A percentile compares a stretch with the other conserved stretches of the same genome.
These are phyloP conservation scores for Trachelipus rathkii DNA, from an alignment of 1,140 invertebrate genomes.

Conservation along the genomic window DNA sequence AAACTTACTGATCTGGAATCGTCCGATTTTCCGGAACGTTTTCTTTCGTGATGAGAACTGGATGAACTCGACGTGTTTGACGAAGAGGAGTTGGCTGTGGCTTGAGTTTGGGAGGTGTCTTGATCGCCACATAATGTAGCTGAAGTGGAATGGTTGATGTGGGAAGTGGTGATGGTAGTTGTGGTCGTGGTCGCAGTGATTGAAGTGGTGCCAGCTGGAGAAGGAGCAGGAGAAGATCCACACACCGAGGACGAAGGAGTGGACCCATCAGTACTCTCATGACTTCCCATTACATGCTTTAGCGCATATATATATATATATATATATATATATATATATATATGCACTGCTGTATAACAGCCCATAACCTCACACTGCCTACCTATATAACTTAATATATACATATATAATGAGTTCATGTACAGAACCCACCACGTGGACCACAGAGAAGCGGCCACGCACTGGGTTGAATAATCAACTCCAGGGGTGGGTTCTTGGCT, in stretches of 20 bases:
- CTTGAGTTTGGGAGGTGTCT: not conserved
- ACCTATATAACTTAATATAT: too few relatives aligned
- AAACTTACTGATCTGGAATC: slow-evolving; percentile 37
- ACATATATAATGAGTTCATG: too few relatives aligned
- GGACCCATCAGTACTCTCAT: slow-evolving; percentile 50
- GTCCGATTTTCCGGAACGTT: not conserved
- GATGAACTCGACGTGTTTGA: not conserved
- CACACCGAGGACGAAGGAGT: slow-evolving; percentile 76
- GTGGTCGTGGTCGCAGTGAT: slow-evolving; percentile 46
- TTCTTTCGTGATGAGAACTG: not conserved
- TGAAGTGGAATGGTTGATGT: slow-evolving; percentile 36
- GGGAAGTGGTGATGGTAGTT: slow-evolving; percentile 43
- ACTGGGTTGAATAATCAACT: too few relatives aligned
- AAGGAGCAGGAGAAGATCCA: slow-evolving; percentile 64
- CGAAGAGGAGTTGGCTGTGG: not conserved
- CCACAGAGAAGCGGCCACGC: too few relatives aligned
- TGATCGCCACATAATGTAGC: not conserved
- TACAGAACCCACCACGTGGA: too few relatives aligned
- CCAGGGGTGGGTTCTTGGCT: too few relatives aligned
- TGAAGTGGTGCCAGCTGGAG: slow-evolving; percentile 57
- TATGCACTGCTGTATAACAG: too few relatives aligned
- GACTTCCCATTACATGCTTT: slow-evolving; percentile 30
- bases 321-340: too few relatives aligned
- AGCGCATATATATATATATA: not conserved
- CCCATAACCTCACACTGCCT: too few relatives aligned